Evolutionary conservation across 2,797 vertebrate species (phyloP), one percentile per base, ranked within the genome.

Genomic region (Carcharodon carcharias): DNA sequence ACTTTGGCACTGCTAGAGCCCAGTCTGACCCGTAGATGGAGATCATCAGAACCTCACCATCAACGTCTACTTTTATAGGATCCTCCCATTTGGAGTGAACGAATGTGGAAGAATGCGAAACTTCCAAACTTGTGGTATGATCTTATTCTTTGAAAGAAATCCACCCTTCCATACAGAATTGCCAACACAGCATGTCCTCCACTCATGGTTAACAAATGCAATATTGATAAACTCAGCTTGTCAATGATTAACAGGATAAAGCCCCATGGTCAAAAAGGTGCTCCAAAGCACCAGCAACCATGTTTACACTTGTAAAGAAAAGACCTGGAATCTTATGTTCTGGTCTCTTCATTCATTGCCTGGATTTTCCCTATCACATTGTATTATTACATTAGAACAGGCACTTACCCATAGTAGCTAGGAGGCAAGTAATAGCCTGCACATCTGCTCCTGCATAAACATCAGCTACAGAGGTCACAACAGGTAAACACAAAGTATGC

Each of bases 331-430:
- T 54, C 50, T 95, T 21, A 40, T 95, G 65, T 14, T 69, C 40
- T 28, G 56, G 88, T 28, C 4, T 31, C 56, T 91, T 40, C n/a
- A 71, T 67, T 69, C n/a, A 45, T 31, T 73, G 4, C 63, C 16
- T 54, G 67, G 26, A 54, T 14, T 95, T 95, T 71, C 31, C 28
- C 65, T 12, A 73, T 56, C n/a, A 28, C 8, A 69, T 69, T 91
- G 23, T 65, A 94, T 63, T 8, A 63, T 35, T 95, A n/a, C 0
- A 8, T 50, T 35, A 77, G 69, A 95, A 58, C 0, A 56, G 7
- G 31, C 28, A 97, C 99, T 98, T 97, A 99, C 99, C 99, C 99
- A 99, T 99, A 97, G 99, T 99, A 96, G 99, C 99, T 2, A 99
- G 98, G 73, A 99, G 98, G 96, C 99, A 99, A 28, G 99, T 97